phyloP scores from a whole-genome alignment of 2,797 vertebrate species.

The Crypturellus tataupa region DNA sequence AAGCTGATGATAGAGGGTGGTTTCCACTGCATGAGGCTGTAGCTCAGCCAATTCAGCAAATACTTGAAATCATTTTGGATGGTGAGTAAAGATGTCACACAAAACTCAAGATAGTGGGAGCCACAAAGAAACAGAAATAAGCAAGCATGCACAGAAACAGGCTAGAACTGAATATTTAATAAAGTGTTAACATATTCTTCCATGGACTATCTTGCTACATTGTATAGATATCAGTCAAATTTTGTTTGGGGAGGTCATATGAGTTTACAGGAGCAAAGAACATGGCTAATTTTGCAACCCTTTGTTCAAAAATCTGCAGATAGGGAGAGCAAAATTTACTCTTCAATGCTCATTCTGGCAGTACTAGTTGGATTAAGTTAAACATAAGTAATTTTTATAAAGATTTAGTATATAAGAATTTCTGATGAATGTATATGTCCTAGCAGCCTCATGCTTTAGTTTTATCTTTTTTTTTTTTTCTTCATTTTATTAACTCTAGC shows the following conservation, averaged over 20 bases:
- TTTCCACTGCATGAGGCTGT: conserved; percentile 88
- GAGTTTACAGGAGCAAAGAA: background rate
- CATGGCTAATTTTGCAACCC: rapidly evolving
- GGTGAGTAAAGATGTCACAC: conserved; percentile 71
- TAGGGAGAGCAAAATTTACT: background rate
- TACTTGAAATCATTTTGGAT: conserved; percentile 86
- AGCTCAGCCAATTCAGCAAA: conserved; percentile 82
- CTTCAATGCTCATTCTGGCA: background rate
- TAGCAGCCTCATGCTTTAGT: background rate
- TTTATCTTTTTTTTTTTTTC: conserved; percentile 1
- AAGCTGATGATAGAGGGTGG: conserved; percentile 87
- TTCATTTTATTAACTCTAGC: conserved; percentile 53
- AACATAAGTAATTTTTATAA: background rate
- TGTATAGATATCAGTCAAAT: background rate
- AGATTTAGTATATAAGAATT: background rate
- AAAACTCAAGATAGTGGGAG: background rate
- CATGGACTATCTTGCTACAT: background rate
- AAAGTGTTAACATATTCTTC: background rate
- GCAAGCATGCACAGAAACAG: background rate
- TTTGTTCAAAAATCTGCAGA: background rate
- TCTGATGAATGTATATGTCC: background rate
- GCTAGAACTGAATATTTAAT: background rate
- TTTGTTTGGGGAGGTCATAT: background rate
- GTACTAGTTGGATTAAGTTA: background rate
- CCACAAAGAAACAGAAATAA: background rate